Base-by-base conservation (phyloP, 2,797 vertebrate genomes). In the Oreochromis mossambicus region DNA sequence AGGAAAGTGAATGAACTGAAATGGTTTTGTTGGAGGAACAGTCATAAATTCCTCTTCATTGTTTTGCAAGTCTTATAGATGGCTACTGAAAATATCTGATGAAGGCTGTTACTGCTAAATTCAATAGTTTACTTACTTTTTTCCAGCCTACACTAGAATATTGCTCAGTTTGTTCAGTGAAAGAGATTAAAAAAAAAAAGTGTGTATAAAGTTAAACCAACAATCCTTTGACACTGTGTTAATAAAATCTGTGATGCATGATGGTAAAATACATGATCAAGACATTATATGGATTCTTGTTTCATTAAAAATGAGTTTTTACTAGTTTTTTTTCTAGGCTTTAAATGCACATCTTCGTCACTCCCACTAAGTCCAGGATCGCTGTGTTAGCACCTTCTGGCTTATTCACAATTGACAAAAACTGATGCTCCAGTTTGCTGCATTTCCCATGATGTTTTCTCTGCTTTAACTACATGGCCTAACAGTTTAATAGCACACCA, bases 401-500 rank as follows among this genome's bases (percentile, higher is more conserved):
- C 61, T 51, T 15, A 24, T 80, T 55, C 14, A 55, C 10, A 3
- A 15, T 4, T 48, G n/a, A 32, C 55, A 56, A 41, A 77, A 48
- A 43, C 58, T 17, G 5, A 46, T 15, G 17, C 50, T 80, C 77
- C 19, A 29, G 43, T 73, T 80, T 61, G 34, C n/a, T n/a, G 26
- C 9, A 1, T 76, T 80, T 63, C 58, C 78, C 81, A 24, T 75
- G 54, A 80, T 51, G 54, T 58, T 32, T 73, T n/a, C 29, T 85
- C 78, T 14, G 10, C 82, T 46, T 82, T 76, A 70, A 83, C 84
- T 32, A 6, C 68, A 48, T 15, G 55, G 41, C 43, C 58, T 79
- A 81, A 87, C 66, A 43, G 76, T 86, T 83, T 87, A 78, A 87
- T 79, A 52, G 68, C 52, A 12, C 55, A 80, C 51, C 81, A 84